Evolutionary conservation across 2,888 invertebrate genomes (phyloP).

Genomic region (Dendrolimus houi): DNA sequence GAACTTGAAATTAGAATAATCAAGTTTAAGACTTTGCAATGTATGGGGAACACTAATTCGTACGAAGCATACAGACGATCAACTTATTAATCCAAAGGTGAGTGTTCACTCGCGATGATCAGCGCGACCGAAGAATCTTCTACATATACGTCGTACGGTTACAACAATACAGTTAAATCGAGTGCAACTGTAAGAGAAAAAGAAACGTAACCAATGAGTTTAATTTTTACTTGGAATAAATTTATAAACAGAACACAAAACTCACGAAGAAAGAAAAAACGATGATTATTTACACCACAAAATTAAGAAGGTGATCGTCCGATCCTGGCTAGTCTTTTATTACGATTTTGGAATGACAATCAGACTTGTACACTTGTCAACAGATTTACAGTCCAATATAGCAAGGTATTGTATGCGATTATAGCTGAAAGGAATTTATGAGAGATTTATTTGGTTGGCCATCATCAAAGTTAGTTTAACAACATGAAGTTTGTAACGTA

Average conservation of each 20-base stretch:
- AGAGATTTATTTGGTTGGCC: too few species aligned
- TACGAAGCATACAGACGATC: conserved; percentile 8
- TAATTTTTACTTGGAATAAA: background rate
- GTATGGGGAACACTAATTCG: background rate
- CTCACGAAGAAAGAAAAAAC: background rate
- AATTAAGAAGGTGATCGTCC: background rate
- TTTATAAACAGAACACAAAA: background rate
- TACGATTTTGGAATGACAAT: conserved; percentile 54
- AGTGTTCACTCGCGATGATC: conserved; percentile 2
- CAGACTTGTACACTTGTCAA: conserved; percentile 45
- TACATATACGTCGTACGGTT: background rate
- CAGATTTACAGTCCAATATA: background rate
- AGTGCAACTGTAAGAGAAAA: background rate
- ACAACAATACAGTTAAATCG: background rate
- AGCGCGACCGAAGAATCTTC: background rate
- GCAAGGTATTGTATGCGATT: background rate
- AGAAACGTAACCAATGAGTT: background rate
- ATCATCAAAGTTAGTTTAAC: too few species aligned
- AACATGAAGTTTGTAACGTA: too few species aligned
- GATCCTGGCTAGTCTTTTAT: background rate
- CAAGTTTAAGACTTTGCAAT: background rate
- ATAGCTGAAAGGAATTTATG: too few species aligned
- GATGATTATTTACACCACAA: background rate
- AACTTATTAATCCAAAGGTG: conserved; percentile 15
- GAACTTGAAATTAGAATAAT: too few species aligned